phyloP scores from a whole-genome alignment of 2,888 invertebrate species.

The Lottia scabra region DNA sequence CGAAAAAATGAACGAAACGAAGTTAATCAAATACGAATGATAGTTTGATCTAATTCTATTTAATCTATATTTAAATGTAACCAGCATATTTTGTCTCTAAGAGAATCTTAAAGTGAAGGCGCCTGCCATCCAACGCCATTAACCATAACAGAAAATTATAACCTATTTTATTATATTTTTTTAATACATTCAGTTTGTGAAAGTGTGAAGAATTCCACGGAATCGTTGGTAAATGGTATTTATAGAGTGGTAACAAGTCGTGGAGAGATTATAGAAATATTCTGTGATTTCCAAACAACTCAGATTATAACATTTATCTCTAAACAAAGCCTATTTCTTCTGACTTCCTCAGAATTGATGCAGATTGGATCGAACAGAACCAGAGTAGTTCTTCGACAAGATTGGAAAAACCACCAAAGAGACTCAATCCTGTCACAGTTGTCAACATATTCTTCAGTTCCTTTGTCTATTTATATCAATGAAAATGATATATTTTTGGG shows the following conservation, averaged over 20 bases:
- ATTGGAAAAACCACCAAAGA: neutral
- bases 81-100: no score
- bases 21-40: no score
- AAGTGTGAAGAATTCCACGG: neutral
- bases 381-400: neutral
- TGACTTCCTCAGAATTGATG: neutral
- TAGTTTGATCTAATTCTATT: no score
- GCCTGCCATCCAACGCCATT: no score
- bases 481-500: neutral
- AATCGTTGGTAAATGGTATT: neutral
- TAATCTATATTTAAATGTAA: no score
- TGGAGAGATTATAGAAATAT: neutral
- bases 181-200: neutral
- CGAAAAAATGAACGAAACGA: no score
- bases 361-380: neutral
- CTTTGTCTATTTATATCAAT: neutral
- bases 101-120: no score
- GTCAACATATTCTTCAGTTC: neutral
- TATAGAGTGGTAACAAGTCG: neutral
- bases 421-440: slow-evolving; percentile 9
- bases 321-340: neutral
- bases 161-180: no score
- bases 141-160: no score
- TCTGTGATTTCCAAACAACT: neutral
- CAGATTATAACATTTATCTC: no score